Percentiles rank a stretch among this genome's conserved stretches.
Evolutionary conservation across 2,888 invertebrate species (phyloP).

Genomic region (Hirudinaria manillensis): DNA sequence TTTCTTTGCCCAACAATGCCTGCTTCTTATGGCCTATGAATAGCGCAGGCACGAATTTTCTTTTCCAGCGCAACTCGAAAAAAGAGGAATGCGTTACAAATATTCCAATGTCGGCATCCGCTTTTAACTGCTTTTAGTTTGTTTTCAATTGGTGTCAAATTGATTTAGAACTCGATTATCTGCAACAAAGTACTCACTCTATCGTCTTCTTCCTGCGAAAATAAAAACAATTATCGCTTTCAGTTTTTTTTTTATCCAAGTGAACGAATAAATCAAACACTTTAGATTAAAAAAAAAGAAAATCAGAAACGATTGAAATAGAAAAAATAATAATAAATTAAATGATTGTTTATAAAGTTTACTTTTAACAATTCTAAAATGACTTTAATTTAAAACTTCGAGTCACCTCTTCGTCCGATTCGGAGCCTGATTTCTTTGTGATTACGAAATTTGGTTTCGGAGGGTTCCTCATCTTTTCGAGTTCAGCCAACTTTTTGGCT

Average conservation of each 20-base stretch:
- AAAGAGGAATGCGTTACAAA: no score
- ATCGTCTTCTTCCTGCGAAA: not conserved
- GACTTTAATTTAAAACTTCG: not conserved
- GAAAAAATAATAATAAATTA: not conserved
- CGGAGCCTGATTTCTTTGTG: slow-evolving; percentile 33
- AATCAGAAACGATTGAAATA: not conserved
- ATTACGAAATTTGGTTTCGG: slow-evolving; percentile 40
- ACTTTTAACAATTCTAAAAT: not conserved
- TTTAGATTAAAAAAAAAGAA: not conserved
- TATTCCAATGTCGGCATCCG: no score
- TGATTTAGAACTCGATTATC: no score
- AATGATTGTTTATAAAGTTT: not conserved
- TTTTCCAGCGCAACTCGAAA: no score
- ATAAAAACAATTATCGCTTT: not conserved
- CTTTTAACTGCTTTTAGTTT: no score
- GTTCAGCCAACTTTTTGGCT: slow-evolving; percentile 69
- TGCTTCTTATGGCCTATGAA: no score
- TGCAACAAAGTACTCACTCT: no score
- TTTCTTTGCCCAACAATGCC: no score
- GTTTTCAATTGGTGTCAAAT: no score
- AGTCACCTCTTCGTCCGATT: slow-evolving; percentile 27
- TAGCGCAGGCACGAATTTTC: no score
- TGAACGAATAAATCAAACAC: not conserved
- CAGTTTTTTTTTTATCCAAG: not conserved
- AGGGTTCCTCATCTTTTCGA: slow-evolving; percentile 39